Conservation (phyloP, 2,113 vertebrate species). For the Aptenodytes forsteri region DNA sequence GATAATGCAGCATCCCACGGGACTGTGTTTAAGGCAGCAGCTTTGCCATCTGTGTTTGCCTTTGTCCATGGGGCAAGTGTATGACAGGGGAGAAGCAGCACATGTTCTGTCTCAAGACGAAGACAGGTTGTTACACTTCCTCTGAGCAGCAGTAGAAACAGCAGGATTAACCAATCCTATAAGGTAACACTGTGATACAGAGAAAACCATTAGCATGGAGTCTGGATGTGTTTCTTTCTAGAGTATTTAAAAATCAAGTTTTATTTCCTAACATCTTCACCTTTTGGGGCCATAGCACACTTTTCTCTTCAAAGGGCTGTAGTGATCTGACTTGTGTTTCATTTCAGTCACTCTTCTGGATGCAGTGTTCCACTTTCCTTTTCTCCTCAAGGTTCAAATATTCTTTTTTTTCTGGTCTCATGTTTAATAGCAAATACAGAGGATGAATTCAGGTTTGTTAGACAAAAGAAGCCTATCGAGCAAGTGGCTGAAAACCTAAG, state of each 20-base stretch:
- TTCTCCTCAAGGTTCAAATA: constrained; percentile 1
- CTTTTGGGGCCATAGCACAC: not conserved
- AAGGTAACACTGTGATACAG: not conserved
- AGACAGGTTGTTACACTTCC: not conserved
- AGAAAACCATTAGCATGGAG: not conserved
- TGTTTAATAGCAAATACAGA: not conserved
- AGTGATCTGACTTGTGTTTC: not conserved
- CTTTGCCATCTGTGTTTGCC: not conserved
- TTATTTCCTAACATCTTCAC: not conserved
- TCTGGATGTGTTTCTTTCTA: not conserved
- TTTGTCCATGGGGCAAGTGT: not conserved
- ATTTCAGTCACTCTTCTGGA: not conserved
- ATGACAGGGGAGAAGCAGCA: not conserved
- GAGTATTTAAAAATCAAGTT: not conserved
- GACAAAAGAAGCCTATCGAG: not conserved
- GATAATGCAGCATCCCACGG: not conserved
- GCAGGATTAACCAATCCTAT: not conserved
- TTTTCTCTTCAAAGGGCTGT: not conserved
- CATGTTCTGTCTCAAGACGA: not conserved
- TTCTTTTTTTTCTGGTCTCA: not conserved
- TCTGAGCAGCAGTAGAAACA: not conserved
- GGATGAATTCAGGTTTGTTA: not conserved
- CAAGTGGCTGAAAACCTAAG: constrained; percentile 7
- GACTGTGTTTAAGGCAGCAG: not conserved
- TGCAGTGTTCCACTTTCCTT: not conserved